Conservation (phyloP, 2,113 vertebrate species). For the Formicarius rufipectus region DNA sequence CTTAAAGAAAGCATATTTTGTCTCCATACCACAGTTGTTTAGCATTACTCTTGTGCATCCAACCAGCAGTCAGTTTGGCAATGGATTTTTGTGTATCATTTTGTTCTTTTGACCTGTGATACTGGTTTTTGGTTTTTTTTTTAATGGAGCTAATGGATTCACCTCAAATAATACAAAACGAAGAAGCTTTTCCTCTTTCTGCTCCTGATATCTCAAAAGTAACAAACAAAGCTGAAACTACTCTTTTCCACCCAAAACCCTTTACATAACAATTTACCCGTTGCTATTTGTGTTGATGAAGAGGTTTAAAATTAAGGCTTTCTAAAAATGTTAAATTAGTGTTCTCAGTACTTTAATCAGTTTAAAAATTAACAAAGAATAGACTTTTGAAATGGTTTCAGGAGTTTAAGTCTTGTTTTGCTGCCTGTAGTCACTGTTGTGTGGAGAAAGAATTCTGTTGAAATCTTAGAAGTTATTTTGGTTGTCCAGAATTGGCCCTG, state of each 20-base stretch:
- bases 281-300: conserved; percentile 13
- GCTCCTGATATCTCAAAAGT: neutral
- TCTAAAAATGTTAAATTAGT: neutral
- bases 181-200: conserved; percentile 35
- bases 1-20: conserved; percentile 76
- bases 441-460: neutral
- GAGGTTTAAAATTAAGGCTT: conserved; percentile 31
- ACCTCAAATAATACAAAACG: neutral
- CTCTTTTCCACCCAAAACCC: neutral
- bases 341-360: neutral
- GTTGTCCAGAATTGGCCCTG: neutral
- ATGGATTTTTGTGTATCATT: conserved; percentile 66
- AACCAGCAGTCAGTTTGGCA: conserved; percentile 68
- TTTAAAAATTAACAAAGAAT: neutral
- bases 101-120: conserved; percentile 83
- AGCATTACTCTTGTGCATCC: conserved; percentile 73
- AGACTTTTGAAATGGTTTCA: neutral
- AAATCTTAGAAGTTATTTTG: neutral
- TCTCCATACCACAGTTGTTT: conserved; percentile 71
- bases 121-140: conserved; percentile 53
- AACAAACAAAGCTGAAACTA: neutral
- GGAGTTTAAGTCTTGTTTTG: neutral
- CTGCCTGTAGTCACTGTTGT: neutral
- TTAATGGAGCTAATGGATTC: neutral
- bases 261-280: conserved; percentile 4